Evolutionary conservation across 2,113 vertebrate species (phyloP), one percentile per base, ranked within the genome.

Genomic region (Podarcis cretensis): DNA sequence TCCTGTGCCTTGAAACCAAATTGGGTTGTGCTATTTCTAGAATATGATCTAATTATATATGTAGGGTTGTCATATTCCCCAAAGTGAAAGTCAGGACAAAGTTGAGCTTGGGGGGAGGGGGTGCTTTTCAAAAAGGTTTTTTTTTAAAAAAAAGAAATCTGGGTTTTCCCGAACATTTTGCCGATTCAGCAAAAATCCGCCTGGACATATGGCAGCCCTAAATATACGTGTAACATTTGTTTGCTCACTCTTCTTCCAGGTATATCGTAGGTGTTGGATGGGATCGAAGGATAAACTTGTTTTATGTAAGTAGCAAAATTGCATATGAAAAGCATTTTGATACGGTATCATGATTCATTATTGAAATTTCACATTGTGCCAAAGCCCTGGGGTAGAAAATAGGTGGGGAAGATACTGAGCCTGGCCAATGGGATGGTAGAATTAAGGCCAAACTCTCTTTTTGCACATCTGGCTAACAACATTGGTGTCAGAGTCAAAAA

Each of bases 251-350:
- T 37, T 85, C 16, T 94, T 94, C 40, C 94, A 97, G 96, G 90
- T 97, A 93, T 88, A 94, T 96, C 94, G 94, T 96, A 86, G 97
- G 95, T 90, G 96, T 97, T 37, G 95, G 94, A 92, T 97, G 97
- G 95, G 93, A 97, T 89, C 95, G 95, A 92, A 98, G 92, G 96
- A 97, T 97, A 95, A 96, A 97, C 43, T 84, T 96, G 87, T 98
- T 96, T 94, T 94, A 95, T 91, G 97, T 97, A 96, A 98, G 97
- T 97, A 96, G 73, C 48, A 90, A 76, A 14, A 81, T 0, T 77
- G 21, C 21, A 73, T n/a, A 5, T 43, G 35, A 91, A 78, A 84
- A 12, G 12, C 32, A 85, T 37, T 20, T 37, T 21, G 71, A 21
- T 75, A 54, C 20, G 0, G 3, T 88, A 40, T 71, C 40, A 48